Conservation (phyloP, 1,140 invertebrate species). For the Coboldia fuscipes region DNA sequence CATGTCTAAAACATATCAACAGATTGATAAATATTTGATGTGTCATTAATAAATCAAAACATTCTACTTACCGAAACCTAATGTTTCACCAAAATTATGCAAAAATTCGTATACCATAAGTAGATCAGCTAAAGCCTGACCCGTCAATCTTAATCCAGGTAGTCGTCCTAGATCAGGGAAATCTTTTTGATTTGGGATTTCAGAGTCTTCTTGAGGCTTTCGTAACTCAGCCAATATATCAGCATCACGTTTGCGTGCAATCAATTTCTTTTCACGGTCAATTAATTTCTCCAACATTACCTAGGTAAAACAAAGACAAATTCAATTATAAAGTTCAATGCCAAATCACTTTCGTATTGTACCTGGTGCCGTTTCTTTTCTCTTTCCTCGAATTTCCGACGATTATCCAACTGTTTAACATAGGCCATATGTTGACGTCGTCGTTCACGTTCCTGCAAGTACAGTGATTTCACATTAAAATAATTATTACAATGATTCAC, state of each 20-base stretch:
- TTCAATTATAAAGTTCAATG: background rate
- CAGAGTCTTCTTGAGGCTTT: slow-evolving; percentile 73
- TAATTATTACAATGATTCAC: background rate
- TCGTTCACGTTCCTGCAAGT: slow-evolving; percentile 63
- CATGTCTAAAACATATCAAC: slow-evolving; percentile 36
- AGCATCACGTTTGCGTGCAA: slow-evolving; percentile 62
- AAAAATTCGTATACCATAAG: slow-evolving; percentile 91
- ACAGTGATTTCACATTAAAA: slow-evolving; percentile 1
- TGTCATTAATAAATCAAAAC: slow-evolving; percentile 1
- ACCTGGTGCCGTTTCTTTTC: slow-evolving; percentile 60
- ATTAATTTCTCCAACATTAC: slow-evolving; percentile 18
- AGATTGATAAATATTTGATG: background rate
- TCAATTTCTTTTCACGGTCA: slow-evolving; percentile 47
- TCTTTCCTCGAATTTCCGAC: slow-evolving; percentile 69
- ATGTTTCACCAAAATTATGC: slow-evolving; percentile 82
- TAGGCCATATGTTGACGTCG: slow-evolving; percentile 73
- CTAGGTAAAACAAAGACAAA: background rate
- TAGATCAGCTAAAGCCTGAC: slow-evolving; percentile 73
- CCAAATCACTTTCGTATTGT: background rate
- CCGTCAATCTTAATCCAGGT: slow-evolving; percentile 56
- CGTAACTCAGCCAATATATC: slow-evolving; percentile 64
- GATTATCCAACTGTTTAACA: slow-evolving; percentile 65
- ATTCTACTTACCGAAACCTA: slow-evolving; percentile 59
- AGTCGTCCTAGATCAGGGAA: slow-evolving; percentile 60
- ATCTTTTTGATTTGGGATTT: slow-evolving; percentile 45